A percentile compares a stretch with the other conserved stretches of the same genome.
Conservation (phyloP, 2,888 invertebrate genomes). For the Parnassius apollo region DNA sequence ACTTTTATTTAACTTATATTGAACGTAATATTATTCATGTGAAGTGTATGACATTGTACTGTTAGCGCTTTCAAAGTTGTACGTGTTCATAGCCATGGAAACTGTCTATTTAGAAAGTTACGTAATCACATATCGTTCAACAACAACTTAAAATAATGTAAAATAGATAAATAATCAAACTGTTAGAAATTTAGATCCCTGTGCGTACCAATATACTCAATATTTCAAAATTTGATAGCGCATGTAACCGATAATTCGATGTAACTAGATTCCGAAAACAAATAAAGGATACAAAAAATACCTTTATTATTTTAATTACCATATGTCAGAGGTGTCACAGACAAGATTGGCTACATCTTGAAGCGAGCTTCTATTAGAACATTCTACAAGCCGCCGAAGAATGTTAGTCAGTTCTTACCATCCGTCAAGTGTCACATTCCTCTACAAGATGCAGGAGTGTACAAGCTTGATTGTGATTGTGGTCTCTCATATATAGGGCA, state of each 20-base stretch:
- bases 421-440: too few species aligned
- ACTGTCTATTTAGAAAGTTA: constrained; percentile 1
- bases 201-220: constrained; percentile 23
- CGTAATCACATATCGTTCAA: constrained; percentile 11
- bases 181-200: constrained; percentile 8
- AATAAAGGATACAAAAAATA: constrained; percentile 18
- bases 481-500: too few species aligned
- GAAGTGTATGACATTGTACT: constrained; percentile 2
- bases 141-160: not conserved
- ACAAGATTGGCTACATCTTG: too few species aligned
- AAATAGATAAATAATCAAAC: constrained; percentile 1
- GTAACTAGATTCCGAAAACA: constrained; percentile 13
- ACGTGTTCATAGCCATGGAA: not conserved
- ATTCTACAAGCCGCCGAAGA: too few species aligned
- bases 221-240: constrained; percentile 1
- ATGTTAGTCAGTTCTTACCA: too few species aligned
- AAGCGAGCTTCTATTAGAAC: too few species aligned
- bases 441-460: too few species aligned
- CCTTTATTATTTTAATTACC: not conserved
- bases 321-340: too few species aligned
- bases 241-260: constrained; percentile 12
- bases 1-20: too few species aligned
- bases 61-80: not conserved
- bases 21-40: too few species aligned
- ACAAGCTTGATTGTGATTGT: too few species aligned